phyloP scores from a whole-genome alignment of 2,113 vertebrate species.

The Malurus cyaneus region DNA sequence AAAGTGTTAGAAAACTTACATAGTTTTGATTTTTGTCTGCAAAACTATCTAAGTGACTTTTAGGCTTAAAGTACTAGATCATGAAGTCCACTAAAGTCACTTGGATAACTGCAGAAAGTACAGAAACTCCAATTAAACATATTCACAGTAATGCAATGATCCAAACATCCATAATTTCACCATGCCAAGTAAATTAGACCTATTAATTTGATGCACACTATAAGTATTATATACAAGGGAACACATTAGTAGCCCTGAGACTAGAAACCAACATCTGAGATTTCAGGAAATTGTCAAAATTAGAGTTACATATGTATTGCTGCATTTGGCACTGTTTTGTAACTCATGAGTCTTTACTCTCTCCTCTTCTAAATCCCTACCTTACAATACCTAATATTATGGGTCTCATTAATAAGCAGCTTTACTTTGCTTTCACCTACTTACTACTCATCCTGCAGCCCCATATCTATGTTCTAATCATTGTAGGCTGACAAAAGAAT shows the following conservation, averaged over 20 bases:
- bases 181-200: not conserved
- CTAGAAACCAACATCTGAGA: not conserved
- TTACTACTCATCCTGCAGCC: not conserved
- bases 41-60: not conserved
- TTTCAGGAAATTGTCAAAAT: not conserved
- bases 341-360: not conserved
- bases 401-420: not conserved
- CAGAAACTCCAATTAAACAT: not conserved
- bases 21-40: too few relatives aligned
- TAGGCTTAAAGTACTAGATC: not conserved
- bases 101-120: not conserved
- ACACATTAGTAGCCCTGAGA: not conserved
- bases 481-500: not conserved
- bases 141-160: not conserved
- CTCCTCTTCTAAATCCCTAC: not conserved
- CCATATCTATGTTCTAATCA: not conserved
- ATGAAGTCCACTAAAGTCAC: not conserved
- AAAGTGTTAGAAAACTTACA: not conserved
- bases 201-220: not conserved
- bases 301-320: not conserved
- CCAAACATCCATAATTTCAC: not conserved
- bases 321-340: not conserved
- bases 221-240: not conserved
- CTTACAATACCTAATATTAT: not conserved
- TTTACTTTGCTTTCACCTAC: not conserved